Conservation (phyloP, 2,113 vertebrate genomes). For the Tachysurus vachellii region DNA sequence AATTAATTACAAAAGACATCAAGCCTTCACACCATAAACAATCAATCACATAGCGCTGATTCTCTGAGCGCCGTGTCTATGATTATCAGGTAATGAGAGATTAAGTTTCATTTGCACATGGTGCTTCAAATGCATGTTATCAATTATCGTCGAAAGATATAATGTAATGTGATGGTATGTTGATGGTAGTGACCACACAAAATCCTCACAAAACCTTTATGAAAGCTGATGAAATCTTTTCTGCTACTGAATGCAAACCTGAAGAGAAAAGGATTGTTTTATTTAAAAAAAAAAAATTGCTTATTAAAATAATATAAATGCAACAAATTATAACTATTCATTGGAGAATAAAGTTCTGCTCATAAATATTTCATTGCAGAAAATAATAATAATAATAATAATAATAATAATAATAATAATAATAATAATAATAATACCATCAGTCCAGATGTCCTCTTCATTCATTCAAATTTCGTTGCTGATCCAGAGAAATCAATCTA, state of each 20-base stretch:
- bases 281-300: not conserved
- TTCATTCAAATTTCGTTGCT: not conserved
- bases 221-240: not conserved
- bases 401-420: too few relatives aligned
- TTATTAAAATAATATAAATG: not conserved
- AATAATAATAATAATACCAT: too few relatives aligned
- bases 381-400: too few relatives aligned
- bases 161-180: not conserved
- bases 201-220: not conserved
- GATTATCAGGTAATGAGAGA: conserved; percentile 18
- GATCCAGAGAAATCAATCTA: not conserved
- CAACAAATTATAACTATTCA: not conserved
- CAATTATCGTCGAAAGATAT: not conserved
- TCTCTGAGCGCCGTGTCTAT: not conserved
- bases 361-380: not conserved
- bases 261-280: not conserved
- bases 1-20: conserved; percentile 12
- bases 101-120: not conserved
- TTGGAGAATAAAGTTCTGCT: not conserved
- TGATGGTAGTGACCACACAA: not conserved
- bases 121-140: not conserved
- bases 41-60: conserved; percentile 14
- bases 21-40: conserved; percentile 13
- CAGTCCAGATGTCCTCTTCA: not conserved
- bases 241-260: not conserved